Conservation (phyloP, 37 sponge, comb jelly and placozoan species). For the Mnemiopsis leidyi region DNA sequence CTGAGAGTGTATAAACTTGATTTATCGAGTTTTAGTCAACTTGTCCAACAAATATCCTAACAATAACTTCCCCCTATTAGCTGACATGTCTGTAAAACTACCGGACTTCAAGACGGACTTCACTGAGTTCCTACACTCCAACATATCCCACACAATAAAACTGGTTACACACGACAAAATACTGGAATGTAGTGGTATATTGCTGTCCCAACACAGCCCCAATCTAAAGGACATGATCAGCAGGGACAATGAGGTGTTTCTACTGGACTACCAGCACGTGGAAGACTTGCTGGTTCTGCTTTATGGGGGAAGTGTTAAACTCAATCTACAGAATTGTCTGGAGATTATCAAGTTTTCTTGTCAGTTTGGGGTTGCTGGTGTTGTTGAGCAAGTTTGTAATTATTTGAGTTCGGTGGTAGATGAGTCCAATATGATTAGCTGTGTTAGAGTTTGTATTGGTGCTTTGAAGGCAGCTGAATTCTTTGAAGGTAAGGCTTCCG, state of each 20-base stretch:
- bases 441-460: neutral
- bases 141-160: neutral
- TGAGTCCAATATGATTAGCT: neutral
- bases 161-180: neutral
- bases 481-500: neutral
- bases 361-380: neutral
- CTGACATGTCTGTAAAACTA: neutral
- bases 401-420: neutral
- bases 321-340: neutral
- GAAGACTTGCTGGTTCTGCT: neutral
- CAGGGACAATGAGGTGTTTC: neutral
- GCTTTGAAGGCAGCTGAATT: neutral
- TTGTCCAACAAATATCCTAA: no score
- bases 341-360: neutral
- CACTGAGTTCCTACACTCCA: neutral
- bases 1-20: no score
- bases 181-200: neutral
- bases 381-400: neutral
- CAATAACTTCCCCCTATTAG: no score
- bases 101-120: neutral
- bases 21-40: no score
- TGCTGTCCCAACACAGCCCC: slow-evolving; percentile 6
- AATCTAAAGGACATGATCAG: neutral
- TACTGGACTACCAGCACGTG: neutral
- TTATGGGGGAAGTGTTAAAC: neutral